Conservation (phyloP, 2,113 vertebrate species). For the Onychostoma macrolepis region DNA sequence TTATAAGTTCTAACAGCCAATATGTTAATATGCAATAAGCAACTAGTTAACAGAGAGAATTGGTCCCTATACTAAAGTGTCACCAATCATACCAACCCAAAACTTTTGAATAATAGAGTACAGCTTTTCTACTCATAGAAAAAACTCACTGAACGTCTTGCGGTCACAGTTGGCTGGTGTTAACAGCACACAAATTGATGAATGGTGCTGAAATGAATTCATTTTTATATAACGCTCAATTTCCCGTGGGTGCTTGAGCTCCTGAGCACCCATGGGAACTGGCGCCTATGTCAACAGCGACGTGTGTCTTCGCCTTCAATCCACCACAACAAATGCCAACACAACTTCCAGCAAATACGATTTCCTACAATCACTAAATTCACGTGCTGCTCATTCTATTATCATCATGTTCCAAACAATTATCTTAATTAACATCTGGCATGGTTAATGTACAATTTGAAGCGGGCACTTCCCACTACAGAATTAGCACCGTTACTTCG, state of each 20-base stretch:
- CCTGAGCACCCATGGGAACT: not conserved
- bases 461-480: conserved; percentile 37
- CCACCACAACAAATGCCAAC: conserved; percentile 17
- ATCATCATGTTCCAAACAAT: conserved; percentile 48
- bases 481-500: conserved; percentile 31
- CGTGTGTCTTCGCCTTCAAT: conserved; percentile 13
- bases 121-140: too few relatives aligned
- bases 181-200: conserved; percentile 1
- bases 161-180: not conserved
- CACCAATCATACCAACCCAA: too few relatives aligned
- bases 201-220: not conserved
- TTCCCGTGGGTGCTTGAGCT: not conserved
- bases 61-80: too few relatives aligned
- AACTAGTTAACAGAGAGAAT: too few relatives aligned
- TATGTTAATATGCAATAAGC: too few relatives aligned
- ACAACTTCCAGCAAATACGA: conserved; percentile 24
- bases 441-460: conserved; percentile 9
- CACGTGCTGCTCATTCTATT: conserved; percentile 43
- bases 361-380: conserved; percentile 18
- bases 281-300: not conserved
- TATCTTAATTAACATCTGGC: conserved; percentile 47
- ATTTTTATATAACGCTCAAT: not conserved
- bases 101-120: too few relatives aligned
- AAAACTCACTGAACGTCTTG: too few relatives aligned
- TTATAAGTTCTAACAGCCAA: too few relatives aligned